Conservation (phyloP, 23 tunicate genomes). For the Pegea sp. region DNA sequence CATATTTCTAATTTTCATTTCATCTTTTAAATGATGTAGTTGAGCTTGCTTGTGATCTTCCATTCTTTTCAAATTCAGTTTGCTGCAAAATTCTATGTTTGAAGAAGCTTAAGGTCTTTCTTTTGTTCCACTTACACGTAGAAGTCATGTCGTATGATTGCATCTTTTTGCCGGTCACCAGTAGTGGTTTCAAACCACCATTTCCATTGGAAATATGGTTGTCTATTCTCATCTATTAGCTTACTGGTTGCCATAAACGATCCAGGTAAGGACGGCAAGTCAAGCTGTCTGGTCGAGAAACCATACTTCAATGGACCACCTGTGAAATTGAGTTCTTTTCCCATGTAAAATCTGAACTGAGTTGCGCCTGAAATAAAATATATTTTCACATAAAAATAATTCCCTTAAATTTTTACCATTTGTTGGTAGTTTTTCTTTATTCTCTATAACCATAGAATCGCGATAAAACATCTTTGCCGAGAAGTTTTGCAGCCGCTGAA, state of each 20-base stretch:
- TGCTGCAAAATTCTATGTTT: no score
- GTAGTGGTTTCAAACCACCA: slow-evolving; percentile 29
- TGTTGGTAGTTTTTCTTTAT: not conserved
- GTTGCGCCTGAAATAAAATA: not conserved
- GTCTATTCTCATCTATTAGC: slow-evolving; percentile 2
- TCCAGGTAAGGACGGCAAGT: no score
- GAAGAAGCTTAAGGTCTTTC: no score
- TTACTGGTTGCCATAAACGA: slow-evolving; percentile 6
- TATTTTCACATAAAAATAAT: not conserved
- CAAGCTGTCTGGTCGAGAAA: no score
- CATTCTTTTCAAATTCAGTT: no score
- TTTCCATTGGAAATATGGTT: slow-evolving; percentile 26
- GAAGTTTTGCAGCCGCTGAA: not conserved
- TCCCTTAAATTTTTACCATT: not conserved
- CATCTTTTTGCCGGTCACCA: slow-evolving; percentile 4
- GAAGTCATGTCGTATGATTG: slow-evolving; percentile 4
- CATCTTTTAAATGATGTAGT: no score
- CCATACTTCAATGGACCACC: no score
- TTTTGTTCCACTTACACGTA: slow-evolving; percentile 7
- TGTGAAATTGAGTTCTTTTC: no score
- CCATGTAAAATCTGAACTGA: not conserved
- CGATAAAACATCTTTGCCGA: not conserved
- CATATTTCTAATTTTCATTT: no score
- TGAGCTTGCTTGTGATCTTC: no score
- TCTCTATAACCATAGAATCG: not conserved